Base-by-base conservation (phyloP, 2,113 vertebrate genomes). In the Phainopepla nitens region DNA sequence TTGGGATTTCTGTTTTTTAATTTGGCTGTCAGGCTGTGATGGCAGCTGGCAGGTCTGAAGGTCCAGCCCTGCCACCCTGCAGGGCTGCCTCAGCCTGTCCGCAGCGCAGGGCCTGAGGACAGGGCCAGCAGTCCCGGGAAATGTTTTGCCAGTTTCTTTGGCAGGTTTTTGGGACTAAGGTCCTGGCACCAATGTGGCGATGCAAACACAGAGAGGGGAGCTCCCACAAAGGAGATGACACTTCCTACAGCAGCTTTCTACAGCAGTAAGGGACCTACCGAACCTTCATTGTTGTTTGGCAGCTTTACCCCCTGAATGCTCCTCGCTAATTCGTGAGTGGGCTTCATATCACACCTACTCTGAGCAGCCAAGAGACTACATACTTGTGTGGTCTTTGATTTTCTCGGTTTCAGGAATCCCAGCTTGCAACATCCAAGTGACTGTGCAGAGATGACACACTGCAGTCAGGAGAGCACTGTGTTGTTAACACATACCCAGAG, bases 391-490 rank as follows among this genome's bases (percentile, higher is more conserved):
- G 69, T 65, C 54, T 70, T 82, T 93, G 81, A 71, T 87, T 93
- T 94, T 88, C 57, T 65, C 44, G 44, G 57, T 76, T 85, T 68
- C 80, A 81, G 50, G 42, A 81, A 90, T 96, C 87, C 69, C 75
- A 65, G 15, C 33, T 82, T 13, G 7, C 58, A 70, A 21, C 35
- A 49, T 51, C 51, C 68, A 56, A 87, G 79, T 53, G 87, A 66
- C 42, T 75, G 47, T 42, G 68, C 51, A 1, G 49, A 95, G 57
- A 36, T 58, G 60, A 41, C 27, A 29, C 1, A 5, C 51, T 71
- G 68, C 0, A 0, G 54, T 49, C 57, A 94, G 10, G 6, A 75
- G n/a, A 84, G 76, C 31, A 2, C 60, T 0, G 0, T 25, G 35
- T 33, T 78, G 58, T 51, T 96, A 73, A 82, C 54, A 28, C 12